Conservation (phyloP, 2,888 invertebrate genomes). For the Rhopalosiphum nymphaeae region DNA sequence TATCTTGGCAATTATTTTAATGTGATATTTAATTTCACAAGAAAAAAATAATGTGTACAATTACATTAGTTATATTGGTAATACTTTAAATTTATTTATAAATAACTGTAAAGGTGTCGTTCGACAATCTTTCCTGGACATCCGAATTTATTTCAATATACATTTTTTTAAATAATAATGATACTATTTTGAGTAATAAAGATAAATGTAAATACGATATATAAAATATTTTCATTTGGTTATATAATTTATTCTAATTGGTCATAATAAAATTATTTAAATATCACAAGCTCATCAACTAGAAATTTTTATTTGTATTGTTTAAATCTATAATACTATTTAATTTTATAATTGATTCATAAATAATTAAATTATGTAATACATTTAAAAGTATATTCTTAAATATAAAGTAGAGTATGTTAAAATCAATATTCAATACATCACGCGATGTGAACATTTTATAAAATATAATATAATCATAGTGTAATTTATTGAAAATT, state of each 20-base stretch:
- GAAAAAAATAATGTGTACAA: not conserved
- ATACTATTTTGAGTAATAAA: not conserved
- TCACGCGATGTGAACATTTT: not conserved
- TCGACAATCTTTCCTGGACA: not conserved
- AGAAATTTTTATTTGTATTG: not conserved
- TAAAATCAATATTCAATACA: not conserved
- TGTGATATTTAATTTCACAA: not conserved
- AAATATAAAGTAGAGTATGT: not conserved
- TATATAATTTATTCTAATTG: not conserved
- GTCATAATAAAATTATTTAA: no score
- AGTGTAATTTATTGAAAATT: not conserved
- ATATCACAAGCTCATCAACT: not conserved
- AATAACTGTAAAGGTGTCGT: not conserved
- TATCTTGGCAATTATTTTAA: not conserved
- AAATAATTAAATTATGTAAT: not conserved
- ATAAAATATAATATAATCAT: not conserved
- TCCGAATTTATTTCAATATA: not conserved
- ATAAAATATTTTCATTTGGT: not conserved
- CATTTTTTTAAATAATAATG: not conserved
- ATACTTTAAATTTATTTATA: not conserved
- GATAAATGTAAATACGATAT: not conserved
- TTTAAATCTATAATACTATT: not conserved
- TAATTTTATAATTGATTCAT: not conserved
- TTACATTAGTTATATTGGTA: not conserved
- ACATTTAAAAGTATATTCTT: not conserved